Percentiles rank a stretch among this genome's conserved stretches.
These are phyloP conservation scores for Dicyrtoma fusca DNA, from an alignment of 2,888 invertebrate species.

Conservation along the genomic window DNA sequence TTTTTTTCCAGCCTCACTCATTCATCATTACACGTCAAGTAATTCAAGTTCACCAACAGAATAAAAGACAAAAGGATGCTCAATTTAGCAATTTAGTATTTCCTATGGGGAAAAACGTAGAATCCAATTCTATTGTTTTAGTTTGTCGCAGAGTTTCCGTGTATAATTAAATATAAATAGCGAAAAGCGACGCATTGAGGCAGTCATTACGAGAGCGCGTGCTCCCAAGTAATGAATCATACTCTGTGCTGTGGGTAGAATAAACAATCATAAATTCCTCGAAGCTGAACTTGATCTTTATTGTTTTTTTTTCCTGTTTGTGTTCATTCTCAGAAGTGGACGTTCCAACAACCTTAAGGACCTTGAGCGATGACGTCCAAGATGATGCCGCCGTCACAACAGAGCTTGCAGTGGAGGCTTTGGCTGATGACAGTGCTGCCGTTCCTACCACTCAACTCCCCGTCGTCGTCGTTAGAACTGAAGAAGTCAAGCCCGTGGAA, in stretches of 20 bases:
- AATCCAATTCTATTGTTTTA: too few species aligned
- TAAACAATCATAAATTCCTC: neutral
- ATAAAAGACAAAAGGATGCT: too few species aligned
- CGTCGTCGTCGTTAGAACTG: slow-evolving; percentile 11
- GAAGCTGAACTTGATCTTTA: neutral
- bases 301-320: neutral
- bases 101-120: too few species aligned
- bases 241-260: neutral
- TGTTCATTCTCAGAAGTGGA: slow-evolving; percentile 10
- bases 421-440: slow-evolving; percentile 3
- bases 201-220: neutral
- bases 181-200: too few species aligned
- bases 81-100: too few species aligned
- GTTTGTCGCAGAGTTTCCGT: too few species aligned
- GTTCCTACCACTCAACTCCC: neutral
- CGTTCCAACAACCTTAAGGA: neutral
- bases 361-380: neutral
- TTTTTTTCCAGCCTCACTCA: too few species aligned
- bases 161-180: too few species aligned
- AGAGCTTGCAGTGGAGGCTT: neutral
- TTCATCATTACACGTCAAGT: too few species aligned
- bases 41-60: too few species aligned
- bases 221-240: neutral
- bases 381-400: slow-evolving; percentile 20
- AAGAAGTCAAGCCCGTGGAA: neutral